Percentiles rank a stretch among this genome's conserved stretches.
These are phyloP conservation scores for Telmatochromis bifrenatus DNA, from an alignment of 2,113 vertebrate species.

Conservation along the genomic window DNA sequence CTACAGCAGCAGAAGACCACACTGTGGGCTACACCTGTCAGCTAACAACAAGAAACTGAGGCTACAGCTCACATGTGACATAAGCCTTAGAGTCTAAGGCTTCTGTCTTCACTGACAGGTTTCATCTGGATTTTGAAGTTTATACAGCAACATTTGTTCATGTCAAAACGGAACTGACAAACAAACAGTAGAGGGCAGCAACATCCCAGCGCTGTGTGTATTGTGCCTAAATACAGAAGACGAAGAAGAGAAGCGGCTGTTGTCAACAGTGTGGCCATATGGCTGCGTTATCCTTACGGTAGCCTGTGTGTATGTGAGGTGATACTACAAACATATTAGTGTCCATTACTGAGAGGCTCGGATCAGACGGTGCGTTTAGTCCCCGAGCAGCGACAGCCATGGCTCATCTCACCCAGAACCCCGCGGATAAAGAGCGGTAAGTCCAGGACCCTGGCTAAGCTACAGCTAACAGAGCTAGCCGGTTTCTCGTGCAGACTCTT, in stretches of 20 bases:
- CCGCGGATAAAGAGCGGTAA: background rate
- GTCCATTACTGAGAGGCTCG: background rate
- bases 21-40: background rate
- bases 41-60: background rate
- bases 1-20: background rate
- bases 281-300: background rate
- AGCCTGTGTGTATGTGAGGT: background rate
- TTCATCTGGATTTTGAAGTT: background rate
- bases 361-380: background rate
- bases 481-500: rapidly evolving
- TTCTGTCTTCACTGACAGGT: background rate
- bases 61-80: background rate
- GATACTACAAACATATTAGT: background rate
- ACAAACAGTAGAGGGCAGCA: no score
- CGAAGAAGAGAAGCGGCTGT: background rate
- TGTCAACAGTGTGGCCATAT: background rate
- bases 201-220: no score
- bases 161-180: no score
- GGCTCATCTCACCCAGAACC: background rate
- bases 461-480: background rate
- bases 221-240: background rate
- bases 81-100: background rate
- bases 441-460: background rate
- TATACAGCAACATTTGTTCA: no score
- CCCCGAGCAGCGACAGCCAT: background rate